These are phyloP conservation scores for Ormia ochracea DNA, from an alignment of 2,888 invertebrate species.

Conservation along the genomic window DNA sequence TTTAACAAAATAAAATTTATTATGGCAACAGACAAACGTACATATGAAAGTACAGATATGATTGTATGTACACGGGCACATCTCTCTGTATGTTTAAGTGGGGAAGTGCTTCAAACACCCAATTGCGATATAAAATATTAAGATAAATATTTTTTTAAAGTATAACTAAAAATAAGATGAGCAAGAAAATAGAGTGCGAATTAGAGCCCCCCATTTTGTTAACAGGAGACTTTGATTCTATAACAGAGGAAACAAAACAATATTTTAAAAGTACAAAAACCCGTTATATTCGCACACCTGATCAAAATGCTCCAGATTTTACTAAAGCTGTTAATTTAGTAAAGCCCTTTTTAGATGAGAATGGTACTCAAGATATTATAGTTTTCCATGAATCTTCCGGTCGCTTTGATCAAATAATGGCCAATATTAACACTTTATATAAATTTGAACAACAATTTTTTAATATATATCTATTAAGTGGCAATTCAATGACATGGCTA, in stretches of 20 bases:
- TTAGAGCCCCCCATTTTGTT: conserved; percentile 83
- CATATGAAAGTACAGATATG: too few species aligned
- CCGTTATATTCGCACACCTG: conserved; percentile 82
- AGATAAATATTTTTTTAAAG: too few species aligned
- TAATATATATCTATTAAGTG: conserved; percentile 81
- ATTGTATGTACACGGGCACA: too few species aligned
- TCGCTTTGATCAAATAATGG: conserved; percentile 88
- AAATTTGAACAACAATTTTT: conserved; percentile 79
- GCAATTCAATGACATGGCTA: conserved; percentile 87
- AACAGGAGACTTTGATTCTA: conserved; percentile 94
- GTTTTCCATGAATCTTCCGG: conserved; percentile 85
- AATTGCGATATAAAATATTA: too few species aligned
- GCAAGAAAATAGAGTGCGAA: conserved; percentile 70
- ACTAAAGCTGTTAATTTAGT: conserved; percentile 87
- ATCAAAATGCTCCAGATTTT: conserved; percentile 92
- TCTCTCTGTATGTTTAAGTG: too few species aligned
- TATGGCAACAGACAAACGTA: neutral
- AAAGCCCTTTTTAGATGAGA: conserved; percentile 76
- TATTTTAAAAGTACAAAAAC: conserved; percentile 77
- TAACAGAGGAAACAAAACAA: conserved; percentile 79
- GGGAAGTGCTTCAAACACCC: too few species aligned
- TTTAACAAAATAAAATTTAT: neutral
- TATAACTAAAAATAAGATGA: too few species aligned
- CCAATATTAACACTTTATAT: conserved; percentile 86
- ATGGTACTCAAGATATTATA: conserved; percentile 80